Evolutionary conservation across 2,888 invertebrate species (phyloP).

Genomic region (Brachypalpus laphriformis): DNA sequence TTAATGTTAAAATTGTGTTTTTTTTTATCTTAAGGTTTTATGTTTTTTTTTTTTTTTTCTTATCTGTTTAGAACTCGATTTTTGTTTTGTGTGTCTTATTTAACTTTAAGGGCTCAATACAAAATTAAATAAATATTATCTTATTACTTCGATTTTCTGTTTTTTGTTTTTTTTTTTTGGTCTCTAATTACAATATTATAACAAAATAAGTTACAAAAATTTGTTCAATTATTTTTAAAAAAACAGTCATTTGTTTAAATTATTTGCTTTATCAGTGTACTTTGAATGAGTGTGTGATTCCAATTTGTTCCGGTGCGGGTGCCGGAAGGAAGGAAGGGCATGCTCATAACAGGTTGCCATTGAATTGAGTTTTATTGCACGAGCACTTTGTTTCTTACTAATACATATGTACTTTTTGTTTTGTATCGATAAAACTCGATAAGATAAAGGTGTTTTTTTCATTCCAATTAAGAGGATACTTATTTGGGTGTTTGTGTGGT

Average conservation of each 20-base stretch:
- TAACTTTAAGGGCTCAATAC: slow-evolving; percentile 74
- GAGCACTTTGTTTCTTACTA: slow-evolving; percentile 67
- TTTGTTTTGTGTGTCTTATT: slow-evolving; percentile 68
- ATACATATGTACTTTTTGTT: slow-evolving; percentile 29
- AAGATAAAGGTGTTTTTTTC: slow-evolving; percentile 43
- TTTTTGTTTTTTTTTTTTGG: slow-evolving; percentile 61
- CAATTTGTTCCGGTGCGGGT: slow-evolving; percentile 47
- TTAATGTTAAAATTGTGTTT: slow-evolving; percentile 77
- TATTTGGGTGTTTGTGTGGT: not conserved
- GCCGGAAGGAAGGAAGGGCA: slow-evolving; percentile 58
- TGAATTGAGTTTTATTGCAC: slow-evolving; percentile 67
- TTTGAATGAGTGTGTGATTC: slow-evolving; percentile 69
- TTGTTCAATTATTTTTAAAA: slow-evolving; percentile 71
- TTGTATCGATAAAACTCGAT: slow-evolving; percentile 73
- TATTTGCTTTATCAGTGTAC: slow-evolving; percentile 64
- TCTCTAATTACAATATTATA: slow-evolving; percentile 75
- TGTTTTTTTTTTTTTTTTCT: slow-evolving; percentile 63
- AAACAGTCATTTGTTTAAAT: slow-evolving; percentile 67
- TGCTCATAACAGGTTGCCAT: slow-evolving; percentile 50
- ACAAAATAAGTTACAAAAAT: slow-evolving; percentile 74
- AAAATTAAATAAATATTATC: slow-evolving; percentile 76
- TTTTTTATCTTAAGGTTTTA: slow-evolving; percentile 75
- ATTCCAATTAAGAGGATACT: slow-evolving; percentile 44
- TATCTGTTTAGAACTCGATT: slow-evolving; percentile 75
- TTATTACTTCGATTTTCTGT: slow-evolving; percentile 68